phyloP scores from a whole-genome alignment of 2,113 vertebrate genomes.

The Archocentrus centrarchus region DNA sequence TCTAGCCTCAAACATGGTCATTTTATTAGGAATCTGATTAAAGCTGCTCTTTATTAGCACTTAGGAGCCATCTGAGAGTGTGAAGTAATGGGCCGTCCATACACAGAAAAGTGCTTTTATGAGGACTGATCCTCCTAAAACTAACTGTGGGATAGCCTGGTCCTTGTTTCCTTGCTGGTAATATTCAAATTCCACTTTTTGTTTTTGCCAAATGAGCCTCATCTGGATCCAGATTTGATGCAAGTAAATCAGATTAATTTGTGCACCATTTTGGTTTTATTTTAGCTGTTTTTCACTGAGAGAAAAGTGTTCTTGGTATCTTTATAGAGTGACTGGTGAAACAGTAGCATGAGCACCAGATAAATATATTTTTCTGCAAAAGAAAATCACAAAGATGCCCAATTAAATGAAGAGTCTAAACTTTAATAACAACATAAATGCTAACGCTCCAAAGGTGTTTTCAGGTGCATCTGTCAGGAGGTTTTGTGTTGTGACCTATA shows the following conservation, averaged over 20 bases:
- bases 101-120: slow-evolving; percentile 8
- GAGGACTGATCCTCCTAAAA: background rate
- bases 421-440: background rate
- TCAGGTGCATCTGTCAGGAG: background rate
- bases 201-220: background rate
- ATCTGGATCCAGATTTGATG: background rate
- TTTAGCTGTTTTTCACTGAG: background rate
- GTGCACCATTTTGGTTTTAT: background rate
- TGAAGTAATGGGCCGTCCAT: slow-evolving; percentile 28
- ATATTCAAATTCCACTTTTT: background rate
- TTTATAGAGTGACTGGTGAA: background rate
- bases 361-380: background rate
- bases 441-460: background rate
- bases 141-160: background rate
- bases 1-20: background rate
- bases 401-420: too few species aligned
- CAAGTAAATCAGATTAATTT: background rate
- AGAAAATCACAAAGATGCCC: background rate
- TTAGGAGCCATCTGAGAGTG: slow-evolving; percentile 30
- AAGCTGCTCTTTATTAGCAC: slow-evolving; percentile 47
- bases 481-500: background rate
- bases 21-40: slow-evolving; percentile 49
- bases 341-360: background rate
- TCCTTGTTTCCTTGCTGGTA: background rate
- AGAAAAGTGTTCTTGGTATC: background rate